Base-by-base conservation (phyloP, 2,888 invertebrate species). In the Caenorhabditis becei region DNA sequence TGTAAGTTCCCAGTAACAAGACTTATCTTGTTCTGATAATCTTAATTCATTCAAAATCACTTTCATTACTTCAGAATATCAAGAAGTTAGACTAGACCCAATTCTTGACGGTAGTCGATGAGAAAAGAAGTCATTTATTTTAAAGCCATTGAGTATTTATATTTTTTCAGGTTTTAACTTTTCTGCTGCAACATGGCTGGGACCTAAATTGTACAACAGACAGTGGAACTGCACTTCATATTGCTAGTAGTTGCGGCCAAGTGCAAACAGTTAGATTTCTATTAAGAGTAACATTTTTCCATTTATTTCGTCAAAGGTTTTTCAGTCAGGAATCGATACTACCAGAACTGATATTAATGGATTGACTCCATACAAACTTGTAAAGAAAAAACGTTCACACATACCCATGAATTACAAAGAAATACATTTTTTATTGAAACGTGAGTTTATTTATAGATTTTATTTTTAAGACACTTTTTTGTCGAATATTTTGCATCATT, bases 361-460 rank as follows among this genome's bases (percentile, higher is more conserved):
- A 79, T 92, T 92, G 83, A 92, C 92, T 14, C 92, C 93, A 5
- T 86, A 92, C 81, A 92, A 92, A 83, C 92, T 92, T 51, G 92
- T 92, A 49, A 92, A 92, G 82, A 92, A 92, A 77, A 92, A 92
- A 78, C 91, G 92, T 7, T 88, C 80, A 5, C 78, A 80, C n/a
- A 84, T 91, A 8, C 91, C 91, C 41, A 89, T 91, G 56, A 92
- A 91, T 4, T 92, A 91, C 51, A 92, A 91, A 82, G 92, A 93
- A 81, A 92, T 93, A 80, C 92, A 92, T 77, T 91, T 92, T 61
- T 87, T 92, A 37, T 90, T 93, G 10, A 92, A 92, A 92, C 92
- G 92, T 92, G 88, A 81, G 89, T 61, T 24, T 32, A 24, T 41
- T 41, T 14, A 10, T 14, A 41, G 10, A 4, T 49, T 20, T 49